Evolutionary conservation across 2,888 invertebrate species (phyloP).

Genomic region (Microctonus hyperodae): DNA sequence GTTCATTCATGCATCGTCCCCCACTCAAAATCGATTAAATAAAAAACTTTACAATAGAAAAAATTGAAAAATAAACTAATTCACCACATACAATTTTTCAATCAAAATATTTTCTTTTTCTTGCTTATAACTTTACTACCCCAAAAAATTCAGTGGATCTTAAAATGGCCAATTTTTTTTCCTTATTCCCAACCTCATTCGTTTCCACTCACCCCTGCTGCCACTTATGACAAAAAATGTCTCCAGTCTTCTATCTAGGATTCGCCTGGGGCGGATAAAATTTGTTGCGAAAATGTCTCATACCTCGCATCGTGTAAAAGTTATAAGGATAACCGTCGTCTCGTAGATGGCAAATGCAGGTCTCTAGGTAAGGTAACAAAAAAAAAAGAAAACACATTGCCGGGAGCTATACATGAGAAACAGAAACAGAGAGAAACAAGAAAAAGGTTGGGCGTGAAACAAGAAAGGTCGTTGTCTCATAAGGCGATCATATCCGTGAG

Average conservation of each 20-base stretch:
- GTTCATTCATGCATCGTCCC: slow-evolving; percentile 11
- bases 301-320: slow-evolving; percentile 34
- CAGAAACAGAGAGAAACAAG: slow-evolving; percentile 13
- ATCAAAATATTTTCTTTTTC: background rate
- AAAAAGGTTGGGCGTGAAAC: slow-evolving; percentile 15
- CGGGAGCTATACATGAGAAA: slow-evolving; percentile 19
- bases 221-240: slow-evolving; percentile 13
- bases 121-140: background rate
- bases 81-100: background rate
- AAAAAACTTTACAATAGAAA: background rate
- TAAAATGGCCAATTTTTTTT: slow-evolving; percentile 12
- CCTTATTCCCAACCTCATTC: background rate
- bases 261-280: slow-evolving; percentile 35
- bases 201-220: background rate
- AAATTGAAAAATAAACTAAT: background rate
- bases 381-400: slow-evolving; percentile 13
- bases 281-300: slow-evolving; percentile 28
- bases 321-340: slow-evolving; percentile 38
- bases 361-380: slow-evolving; percentile 20
- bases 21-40: background rate
- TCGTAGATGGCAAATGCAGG: slow-evolving; percentile 30
- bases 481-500: slow-evolving; percentile 22
- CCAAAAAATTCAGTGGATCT: slow-evolving; percentile 3
- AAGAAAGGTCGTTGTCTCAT: slow-evolving; percentile 15
- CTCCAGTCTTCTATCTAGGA: slow-evolving; percentile 18